A percentile compares a stretch with the other conserved stretches of the same genome.
Evolutionary conservation across 2,888 invertebrate species (phyloP).

Genomic region (Trisateles emortualis): DNA sequence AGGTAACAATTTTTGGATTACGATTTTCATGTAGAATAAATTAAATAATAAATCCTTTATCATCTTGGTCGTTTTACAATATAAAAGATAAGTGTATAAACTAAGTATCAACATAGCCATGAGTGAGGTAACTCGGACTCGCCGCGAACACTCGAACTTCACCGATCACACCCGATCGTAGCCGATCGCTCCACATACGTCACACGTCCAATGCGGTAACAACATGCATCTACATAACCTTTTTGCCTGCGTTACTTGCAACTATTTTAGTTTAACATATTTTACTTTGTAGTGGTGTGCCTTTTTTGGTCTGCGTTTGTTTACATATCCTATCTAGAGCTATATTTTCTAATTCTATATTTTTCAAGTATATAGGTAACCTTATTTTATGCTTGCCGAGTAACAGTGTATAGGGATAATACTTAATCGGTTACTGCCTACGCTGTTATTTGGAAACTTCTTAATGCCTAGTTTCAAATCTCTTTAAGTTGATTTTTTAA

Average conservation of each 20-base stretch:
- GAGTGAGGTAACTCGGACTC: constrained; percentile 50
- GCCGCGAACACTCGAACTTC: constrained; percentile 3
- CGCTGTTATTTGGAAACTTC: not conserved
- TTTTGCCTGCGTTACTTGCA: constrained; percentile 33
- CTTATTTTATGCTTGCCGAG: not conserved
- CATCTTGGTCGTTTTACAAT: too few relatives aligned
- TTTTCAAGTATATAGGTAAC: not conserved
- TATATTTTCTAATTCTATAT: not conserved
- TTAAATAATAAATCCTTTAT: too few relatives aligned
- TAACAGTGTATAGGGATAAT: not conserved
- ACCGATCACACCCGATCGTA: not conserved
- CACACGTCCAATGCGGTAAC: constrained; percentile 45
- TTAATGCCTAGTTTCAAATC: too few relatives aligned
- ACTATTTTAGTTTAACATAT: constrained; percentile 12
- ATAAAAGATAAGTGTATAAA: too few relatives aligned
- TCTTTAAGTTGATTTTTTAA: too few relatives aligned
- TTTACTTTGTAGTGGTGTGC: constrained; percentile 1
- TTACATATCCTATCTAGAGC: not conserved
- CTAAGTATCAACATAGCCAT: constrained; percentile 17
- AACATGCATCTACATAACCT: constrained; percentile 34
- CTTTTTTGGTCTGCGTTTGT: constrained; percentile 8
- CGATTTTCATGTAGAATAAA: constrained; percentile 5
- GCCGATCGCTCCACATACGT: constrained; percentile 2
- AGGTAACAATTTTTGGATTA: constrained; percentile 45
- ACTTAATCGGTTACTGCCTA: not conserved